These are phyloP conservation scores for Alentia gelatinosa DNA, from an alignment of 2,888 invertebrate genomes.

Conservation along the genomic window DNA sequence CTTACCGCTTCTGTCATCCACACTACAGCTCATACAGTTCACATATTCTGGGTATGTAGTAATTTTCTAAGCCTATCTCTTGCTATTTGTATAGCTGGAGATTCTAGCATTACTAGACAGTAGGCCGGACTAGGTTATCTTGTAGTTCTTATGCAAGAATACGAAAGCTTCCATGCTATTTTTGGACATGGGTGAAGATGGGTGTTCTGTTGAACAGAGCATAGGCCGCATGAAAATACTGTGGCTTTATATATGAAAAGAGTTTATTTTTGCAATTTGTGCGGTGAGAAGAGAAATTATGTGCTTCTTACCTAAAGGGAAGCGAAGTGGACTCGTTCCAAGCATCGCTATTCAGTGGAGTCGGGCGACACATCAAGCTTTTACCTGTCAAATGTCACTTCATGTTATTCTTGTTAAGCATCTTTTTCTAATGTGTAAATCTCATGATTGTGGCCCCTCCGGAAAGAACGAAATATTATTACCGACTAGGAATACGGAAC, in stretches of 20 bases:
- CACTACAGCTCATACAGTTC: background rate
- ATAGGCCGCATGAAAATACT: background rate
- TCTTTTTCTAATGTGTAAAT: background rate
- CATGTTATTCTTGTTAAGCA: background rate
- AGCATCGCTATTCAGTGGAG: background rate
- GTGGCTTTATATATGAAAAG: constrained; percentile 13
- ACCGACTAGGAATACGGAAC: background rate
- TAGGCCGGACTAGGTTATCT: background rate
- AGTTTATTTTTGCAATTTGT: constrained; percentile 47
- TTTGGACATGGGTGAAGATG: constrained; percentile 20
- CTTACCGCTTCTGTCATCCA: background rate
- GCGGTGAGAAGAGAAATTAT: background rate
- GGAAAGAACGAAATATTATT: background rate
- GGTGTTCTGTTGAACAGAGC: constrained; percentile 48
- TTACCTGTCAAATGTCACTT: background rate
- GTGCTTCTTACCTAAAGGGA: background rate
- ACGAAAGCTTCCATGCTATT: constrained; percentile 42
- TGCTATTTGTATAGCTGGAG: background rate
- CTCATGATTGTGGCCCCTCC: background rate
- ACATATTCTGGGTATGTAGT: background rate
- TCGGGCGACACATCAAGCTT: background rate
- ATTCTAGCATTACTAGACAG: background rate
- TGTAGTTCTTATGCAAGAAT: constrained; percentile 20
- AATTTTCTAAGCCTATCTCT: background rate
- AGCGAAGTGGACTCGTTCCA: constrained; percentile 13